Conservation (phyloP, 2,113 vertebrate species). For the Catharus bicknelli region DNA sequence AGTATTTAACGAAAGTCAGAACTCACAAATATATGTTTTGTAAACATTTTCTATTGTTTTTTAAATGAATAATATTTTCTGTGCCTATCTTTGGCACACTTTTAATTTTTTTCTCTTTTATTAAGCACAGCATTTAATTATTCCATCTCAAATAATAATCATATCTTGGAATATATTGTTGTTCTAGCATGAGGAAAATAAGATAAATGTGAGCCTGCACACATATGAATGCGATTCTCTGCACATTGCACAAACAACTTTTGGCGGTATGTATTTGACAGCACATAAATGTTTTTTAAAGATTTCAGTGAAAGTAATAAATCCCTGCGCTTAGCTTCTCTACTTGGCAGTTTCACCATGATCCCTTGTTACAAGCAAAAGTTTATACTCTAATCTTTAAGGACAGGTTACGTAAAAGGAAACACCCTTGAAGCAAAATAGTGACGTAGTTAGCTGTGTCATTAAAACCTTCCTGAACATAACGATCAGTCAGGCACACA, state of each 20-base stretch:
- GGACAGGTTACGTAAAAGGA: slow-evolving; percentile 9
- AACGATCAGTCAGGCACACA: background rate
- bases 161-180: background rate
- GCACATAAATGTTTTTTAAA: background rate
- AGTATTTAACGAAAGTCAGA: background rate
- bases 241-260: background rate
- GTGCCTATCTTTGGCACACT: background rate
- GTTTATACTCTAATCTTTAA: slow-evolving; percentile 2
- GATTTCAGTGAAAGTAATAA: background rate
- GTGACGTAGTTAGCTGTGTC: background rate
- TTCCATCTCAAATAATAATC: background rate
- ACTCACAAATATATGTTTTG: background rate
- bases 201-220: background rate
- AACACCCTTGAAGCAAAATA: background rate
- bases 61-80: background rate
- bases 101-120: background rate
- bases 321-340: background rate
- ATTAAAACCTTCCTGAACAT: background rate
- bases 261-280: background rate
- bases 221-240: background rate
- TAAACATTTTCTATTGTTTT: background rate
- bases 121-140: background rate
- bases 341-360: background rate
- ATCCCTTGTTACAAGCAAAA: background rate
- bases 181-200: background rate